phyloP scores from a whole-genome alignment of 2,113 vertebrate species.

The Burhinus oedicnemus region DNA sequence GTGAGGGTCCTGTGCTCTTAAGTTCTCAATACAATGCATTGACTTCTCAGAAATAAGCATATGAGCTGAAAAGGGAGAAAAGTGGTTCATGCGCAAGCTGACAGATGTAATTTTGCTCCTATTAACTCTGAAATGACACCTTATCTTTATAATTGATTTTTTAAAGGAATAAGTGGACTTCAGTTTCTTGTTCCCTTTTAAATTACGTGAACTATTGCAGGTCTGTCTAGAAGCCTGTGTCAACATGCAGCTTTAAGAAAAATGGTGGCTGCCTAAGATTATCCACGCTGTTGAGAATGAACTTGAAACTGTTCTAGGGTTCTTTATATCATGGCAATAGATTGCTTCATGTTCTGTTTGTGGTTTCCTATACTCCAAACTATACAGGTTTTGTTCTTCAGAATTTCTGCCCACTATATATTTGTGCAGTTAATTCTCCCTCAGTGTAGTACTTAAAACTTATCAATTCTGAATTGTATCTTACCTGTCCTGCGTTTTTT shows the following conservation, averaged over 20 bases:
- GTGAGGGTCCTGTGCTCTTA: background rate
- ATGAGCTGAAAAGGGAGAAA: background rate
- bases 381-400: background rate
- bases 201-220: background rate
- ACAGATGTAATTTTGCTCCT: background rate
- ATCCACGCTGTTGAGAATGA: background rate
- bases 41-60: background rate
- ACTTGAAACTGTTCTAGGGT: background rate
- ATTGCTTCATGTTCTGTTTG: background rate
- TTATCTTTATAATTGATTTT: background rate
- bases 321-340: background rate
- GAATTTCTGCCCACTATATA: background rate
- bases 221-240: background rate
- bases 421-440: background rate
- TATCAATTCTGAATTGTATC: background rate
- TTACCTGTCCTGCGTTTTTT: background rate
- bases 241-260: background rate
- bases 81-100: background rate
- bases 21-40: background rate
- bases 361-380: background rate
- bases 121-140: background rate
- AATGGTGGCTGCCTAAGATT: background rate
- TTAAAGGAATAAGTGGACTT: background rate
- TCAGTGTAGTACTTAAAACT: background rate
- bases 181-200: background rate